Evolutionary conservation across 2,113 vertebrate genomes (phyloP).

Genomic region (Pavo muticus): DNA sequence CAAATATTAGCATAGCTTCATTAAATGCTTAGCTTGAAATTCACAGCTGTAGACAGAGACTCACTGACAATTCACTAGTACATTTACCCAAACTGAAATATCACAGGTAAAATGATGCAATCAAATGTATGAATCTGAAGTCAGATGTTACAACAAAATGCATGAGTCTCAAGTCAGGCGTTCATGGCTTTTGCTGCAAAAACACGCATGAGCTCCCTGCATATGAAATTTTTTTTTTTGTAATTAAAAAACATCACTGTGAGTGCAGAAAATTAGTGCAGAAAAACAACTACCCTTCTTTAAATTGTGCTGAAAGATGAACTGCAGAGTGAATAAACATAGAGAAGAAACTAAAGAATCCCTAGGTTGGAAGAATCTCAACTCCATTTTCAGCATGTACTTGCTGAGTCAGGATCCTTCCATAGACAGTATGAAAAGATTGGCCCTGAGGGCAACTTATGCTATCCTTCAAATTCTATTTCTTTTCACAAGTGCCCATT

Average conservation of each 20-base stretch:
- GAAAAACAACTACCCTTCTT: background rate
- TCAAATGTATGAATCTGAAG: background rate
- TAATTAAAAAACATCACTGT: fast-evolving
- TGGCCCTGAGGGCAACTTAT: background rate
- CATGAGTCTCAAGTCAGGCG: background rate
- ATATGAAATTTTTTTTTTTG: background rate
- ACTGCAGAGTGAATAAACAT: background rate
- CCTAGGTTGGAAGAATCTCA: background rate
- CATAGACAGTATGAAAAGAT: background rate
- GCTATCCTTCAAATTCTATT: background rate
- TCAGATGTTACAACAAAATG: background rate
- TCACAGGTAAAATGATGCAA: background rate
- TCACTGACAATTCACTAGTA: background rate
- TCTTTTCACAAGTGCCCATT: background rate
- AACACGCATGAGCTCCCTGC: background rate
- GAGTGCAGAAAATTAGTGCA: background rate
- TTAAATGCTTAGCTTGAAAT: background rate
- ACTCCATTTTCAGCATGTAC: background rate
- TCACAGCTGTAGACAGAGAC: background rate
- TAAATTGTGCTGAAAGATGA: background rate
- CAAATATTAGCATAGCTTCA: background rate
- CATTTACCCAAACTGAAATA: background rate
- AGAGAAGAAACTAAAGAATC: background rate
- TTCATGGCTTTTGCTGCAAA: background rate
- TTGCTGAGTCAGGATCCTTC: background rate